These are phyloP conservation scores for Epizoanthus rinbou DNA, from an alignment of 92 coral and sea anemone species.

Conservation along the genomic window DNA sequence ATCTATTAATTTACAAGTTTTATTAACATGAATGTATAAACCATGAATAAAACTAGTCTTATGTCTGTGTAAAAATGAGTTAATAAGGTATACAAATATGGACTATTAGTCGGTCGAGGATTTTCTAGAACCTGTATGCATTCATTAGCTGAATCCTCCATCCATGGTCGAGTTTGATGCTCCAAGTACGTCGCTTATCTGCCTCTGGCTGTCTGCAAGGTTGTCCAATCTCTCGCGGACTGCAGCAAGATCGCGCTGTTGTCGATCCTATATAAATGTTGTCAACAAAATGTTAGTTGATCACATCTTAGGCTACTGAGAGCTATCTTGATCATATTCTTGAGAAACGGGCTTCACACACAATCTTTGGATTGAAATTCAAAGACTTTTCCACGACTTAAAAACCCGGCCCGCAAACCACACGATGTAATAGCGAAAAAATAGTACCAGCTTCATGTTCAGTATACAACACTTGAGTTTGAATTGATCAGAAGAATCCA, in stretches of 20 bases:
- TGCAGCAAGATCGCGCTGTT: constrained; percentile 51
- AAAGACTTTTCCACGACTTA: too few species aligned
- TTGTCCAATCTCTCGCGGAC: constrained; percentile 57
- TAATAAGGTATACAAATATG: background rate
- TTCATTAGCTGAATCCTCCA: constrained; percentile 32
- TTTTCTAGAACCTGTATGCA: background rate
- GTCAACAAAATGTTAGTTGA: background rate
- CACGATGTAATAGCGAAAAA: too few species aligned
- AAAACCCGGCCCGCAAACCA: too few species aligned
- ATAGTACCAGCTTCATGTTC: too few species aligned
- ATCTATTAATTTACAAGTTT: too few species aligned
- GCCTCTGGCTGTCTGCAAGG: constrained; percentile 53
- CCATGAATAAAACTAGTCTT: background rate
- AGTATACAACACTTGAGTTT: too few species aligned
- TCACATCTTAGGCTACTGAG: background rate
- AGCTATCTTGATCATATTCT: background rate
- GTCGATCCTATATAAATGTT: constrained; percentile 24
- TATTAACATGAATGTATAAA: too few species aligned
- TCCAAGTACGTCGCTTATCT: constrained; percentile 29
- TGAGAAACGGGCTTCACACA: too few species aligned
- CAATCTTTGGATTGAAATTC: too few species aligned
- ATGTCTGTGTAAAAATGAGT: background rate
- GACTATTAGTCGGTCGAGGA: background rate
- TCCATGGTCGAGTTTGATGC: constrained; percentile 20
- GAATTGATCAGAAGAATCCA: too few species aligned